Percentiles rank a stretch among this genome's conserved stretches.
Evolutionary conservation across 2,113 vertebrate genomes (phyloP).

Genomic region (Campylomormyrus numenius): DNA sequence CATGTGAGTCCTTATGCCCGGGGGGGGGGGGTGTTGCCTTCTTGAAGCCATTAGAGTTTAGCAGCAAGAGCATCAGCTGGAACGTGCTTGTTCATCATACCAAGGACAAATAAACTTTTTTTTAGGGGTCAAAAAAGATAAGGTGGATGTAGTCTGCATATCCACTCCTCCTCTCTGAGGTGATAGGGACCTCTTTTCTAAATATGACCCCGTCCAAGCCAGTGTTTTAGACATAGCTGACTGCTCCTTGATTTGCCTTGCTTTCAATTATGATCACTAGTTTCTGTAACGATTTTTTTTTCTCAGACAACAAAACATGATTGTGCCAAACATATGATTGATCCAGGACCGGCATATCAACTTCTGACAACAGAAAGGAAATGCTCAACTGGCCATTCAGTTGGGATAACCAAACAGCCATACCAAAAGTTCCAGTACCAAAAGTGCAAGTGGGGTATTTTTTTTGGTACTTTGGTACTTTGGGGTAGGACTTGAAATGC

Average conservation of each 20-base stretch:
- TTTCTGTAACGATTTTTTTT: no score
- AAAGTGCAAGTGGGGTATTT: no score
- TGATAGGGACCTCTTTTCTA: background rate
- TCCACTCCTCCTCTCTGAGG: background rate
- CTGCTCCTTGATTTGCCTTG: background rate
- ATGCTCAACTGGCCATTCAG: no score
- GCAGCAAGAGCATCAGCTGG: background rate
- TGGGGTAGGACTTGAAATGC: no score
- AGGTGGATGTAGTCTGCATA: background rate
- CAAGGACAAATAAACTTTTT: background rate
- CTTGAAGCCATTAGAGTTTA: background rate
- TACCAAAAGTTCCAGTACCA: no score
- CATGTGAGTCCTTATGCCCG: background rate
- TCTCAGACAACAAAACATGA: no score
- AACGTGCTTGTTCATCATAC: background rate
- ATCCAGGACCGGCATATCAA: no score
- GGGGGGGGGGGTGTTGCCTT: background rate
- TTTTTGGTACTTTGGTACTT: no score
- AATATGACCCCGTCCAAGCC: background rate
- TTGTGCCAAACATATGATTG: no score
- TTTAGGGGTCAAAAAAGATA: background rate
- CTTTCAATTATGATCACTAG: background rate
- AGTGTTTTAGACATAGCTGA: background rate
- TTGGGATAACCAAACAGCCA: no score
- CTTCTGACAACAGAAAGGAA: no score